Base-by-base conservation (phyloP, 2,797 vertebrate genomes). In the Arnoldichthys spilopterus region DNA sequence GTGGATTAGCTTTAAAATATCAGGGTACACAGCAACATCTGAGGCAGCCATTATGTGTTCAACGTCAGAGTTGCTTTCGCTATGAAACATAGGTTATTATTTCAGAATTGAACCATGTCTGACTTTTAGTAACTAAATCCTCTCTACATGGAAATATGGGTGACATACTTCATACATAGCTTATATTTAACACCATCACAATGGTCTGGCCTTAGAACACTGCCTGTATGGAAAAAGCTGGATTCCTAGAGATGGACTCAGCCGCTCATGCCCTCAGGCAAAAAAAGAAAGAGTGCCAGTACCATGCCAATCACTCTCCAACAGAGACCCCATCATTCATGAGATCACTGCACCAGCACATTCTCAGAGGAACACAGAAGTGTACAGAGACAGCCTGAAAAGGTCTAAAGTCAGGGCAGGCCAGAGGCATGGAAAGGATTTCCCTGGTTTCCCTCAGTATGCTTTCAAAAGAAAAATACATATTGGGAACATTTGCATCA, bases 311-410 rank as follows among this genome's bases (percentile, higher is more conserved):
- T 76, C 73, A 76, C 66, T 70, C 59, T 54, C 40, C 37, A 49
- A 72, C 22, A 49, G 61, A 66, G 28, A 73, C 43, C 56, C 37
- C 62, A 66, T 78, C 72, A 79, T 49, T 82, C 63, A 75, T 22
- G 47, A 59, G 63, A 62, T 28, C 51, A 45, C 56, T 18, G 12
- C 47, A 58, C 4, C 47, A 59, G 59, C 47, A 72, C 47, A 28
- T 77, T 47, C 40, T 81, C 61, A 72, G 15, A 66, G 61, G 30
- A 40, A 37, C 30, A 66, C 15, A 34, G 73, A 40, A 47, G 45
- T 16, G 28, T 26, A 11, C 34, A 43, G 34, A 22, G 11, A 66
- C 43, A 24, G 37, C 53, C 34, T 40, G 15, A 22, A 58, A 20
- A 37, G 24, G n/a, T 20, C 37, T 56, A 40, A 67, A 62, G 26